Evolutionary conservation across 2,797 vertebrate genomes (phyloP).

Genomic region (Etheostoma perlongum): DNA sequence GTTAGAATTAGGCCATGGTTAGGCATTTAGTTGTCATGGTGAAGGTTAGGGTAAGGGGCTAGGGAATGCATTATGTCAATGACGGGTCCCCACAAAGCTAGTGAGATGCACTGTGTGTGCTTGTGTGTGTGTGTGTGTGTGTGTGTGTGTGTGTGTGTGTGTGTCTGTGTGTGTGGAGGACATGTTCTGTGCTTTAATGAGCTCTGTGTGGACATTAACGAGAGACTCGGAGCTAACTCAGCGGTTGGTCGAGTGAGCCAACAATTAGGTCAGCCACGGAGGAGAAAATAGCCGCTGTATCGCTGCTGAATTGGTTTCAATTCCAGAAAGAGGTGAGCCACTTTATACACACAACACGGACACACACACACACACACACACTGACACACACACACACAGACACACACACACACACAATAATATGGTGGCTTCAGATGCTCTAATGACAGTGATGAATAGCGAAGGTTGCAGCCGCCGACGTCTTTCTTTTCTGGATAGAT

Average conservation of each 20-base stretch:
- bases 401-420: constrained; percentile 47
- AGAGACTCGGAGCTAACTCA: constrained; percentile 46
- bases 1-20: no score
- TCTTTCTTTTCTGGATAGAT: constrained; percentile 39
- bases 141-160: constrained; percentile 25
- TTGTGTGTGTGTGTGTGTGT: not conserved
- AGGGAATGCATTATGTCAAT: no score
- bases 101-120: not conserved
- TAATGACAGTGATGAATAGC: constrained; percentile 58
- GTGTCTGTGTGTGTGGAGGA: not conserved
- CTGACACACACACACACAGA: constrained; percentile 11
- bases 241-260: constrained; percentile 55
- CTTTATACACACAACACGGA: constrained; percentile 26
- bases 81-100: no score
- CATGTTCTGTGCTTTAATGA: constrained; percentile 51
- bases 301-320: constrained; percentile 50
- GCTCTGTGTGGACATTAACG: constrained; percentile 43
- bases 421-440: constrained; percentile 37
- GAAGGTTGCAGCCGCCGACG: constrained; percentile 37
- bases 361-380: constrained; percentile 31
- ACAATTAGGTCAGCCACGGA: constrained; percentile 62
- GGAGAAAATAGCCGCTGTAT: constrained; percentile 55
- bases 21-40: no score
- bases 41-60: no score
- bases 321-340: constrained; percentile 43